phyloP scores from a whole-genome alignment of 2,888 invertebrate species.

The Synergus itoensis region DNA sequence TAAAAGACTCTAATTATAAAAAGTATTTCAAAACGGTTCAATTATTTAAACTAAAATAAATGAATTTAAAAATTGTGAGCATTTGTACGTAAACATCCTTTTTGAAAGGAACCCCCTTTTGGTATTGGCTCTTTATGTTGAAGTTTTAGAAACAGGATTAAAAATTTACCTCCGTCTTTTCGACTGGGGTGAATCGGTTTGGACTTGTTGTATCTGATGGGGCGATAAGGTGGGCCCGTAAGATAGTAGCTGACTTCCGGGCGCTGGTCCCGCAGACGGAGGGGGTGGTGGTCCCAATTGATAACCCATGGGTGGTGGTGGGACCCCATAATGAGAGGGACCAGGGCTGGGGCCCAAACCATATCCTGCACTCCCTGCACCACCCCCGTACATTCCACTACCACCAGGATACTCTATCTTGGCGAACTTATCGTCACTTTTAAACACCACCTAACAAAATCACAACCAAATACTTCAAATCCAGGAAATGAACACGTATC shows the following conservation, averaged over 20 bases:
- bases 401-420: conserved; percentile 75
- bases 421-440: conserved; percentile 54
- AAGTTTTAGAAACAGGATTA: neutral
- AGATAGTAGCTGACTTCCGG: conserved; percentile 71
- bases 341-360: conserved; percentile 72
- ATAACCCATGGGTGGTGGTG: conserved; percentile 68
- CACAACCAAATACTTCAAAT: neutral
- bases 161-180: conserved; percentile 71
- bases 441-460: conserved; percentile 28
- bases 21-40: neutral
- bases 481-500: neutral
- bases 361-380: conserved; percentile 71
- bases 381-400: conserved; percentile 74
- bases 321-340: conserved; percentile 71
- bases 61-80: neutral
- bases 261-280: conserved; percentile 59
- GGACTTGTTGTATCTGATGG: conserved; percentile 71
- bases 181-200: conserved; percentile 65
- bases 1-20: neutral
- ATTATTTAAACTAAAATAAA: neutral
- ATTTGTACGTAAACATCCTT: too few species aligned
- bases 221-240: conserved; percentile 71
- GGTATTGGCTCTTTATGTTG: neutral
- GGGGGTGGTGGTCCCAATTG: conserved; percentile 71
- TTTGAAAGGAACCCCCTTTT: too few species aligned